A percentile compares a stretch with the other conserved stretches of the same genome.
These are phyloP conservation scores for Torymus aiolomorphi DNA, from an alignment of 2,888 invertebrate genomes.

Conservation along the genomic window DNA sequence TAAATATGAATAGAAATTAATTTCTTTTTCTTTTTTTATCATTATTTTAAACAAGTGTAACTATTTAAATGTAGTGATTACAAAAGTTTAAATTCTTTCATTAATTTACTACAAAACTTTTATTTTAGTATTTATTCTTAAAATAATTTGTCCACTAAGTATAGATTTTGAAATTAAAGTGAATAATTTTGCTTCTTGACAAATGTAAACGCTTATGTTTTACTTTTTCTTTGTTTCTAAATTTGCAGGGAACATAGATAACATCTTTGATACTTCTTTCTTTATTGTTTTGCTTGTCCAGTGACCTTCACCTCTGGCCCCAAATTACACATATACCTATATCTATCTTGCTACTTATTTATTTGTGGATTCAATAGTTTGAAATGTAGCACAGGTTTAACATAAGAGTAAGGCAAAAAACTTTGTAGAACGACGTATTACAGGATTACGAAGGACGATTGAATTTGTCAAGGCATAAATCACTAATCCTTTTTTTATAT, in stretches of 20 bases:
- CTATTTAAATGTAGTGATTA: too few relatives aligned
- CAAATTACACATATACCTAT: conserved; percentile 36
- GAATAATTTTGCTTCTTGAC: conserved; percentile 32
- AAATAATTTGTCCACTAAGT: conserved; percentile 2
- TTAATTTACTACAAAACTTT: too few relatives aligned
- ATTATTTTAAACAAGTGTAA: too few relatives aligned
- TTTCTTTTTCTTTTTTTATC: too few relatives aligned
- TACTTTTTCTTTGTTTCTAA: conserved; percentile 39
- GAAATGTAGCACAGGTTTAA: conserved; percentile 10
- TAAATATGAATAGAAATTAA: too few relatives aligned
- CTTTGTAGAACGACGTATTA: too few relatives aligned
- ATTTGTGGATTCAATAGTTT: conserved; percentile 36
- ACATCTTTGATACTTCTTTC: conserved; percentile 44
- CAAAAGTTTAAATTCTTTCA: too few relatives aligned
- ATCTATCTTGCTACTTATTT: conserved; percentile 50
- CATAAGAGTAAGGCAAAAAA: conserved; percentile 1
- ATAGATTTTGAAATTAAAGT: conserved; percentile 23
- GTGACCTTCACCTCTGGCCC: conserved; percentile 49
- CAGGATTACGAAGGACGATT: too few relatives aligned
- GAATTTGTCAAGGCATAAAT: too few relatives aligned
- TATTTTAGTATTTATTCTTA: conserved; percentile 9
- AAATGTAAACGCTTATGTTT: conserved; percentile 37
- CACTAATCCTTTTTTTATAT: too few relatives aligned
- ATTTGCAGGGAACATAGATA: conserved; percentile 50
- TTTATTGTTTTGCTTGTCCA: conserved; percentile 48